Evolutionary conservation across 2,113 vertebrate genomes (phyloP), one percentile per base, ranked within the genome.

Genomic region (Danionella cerebrum): DNA sequence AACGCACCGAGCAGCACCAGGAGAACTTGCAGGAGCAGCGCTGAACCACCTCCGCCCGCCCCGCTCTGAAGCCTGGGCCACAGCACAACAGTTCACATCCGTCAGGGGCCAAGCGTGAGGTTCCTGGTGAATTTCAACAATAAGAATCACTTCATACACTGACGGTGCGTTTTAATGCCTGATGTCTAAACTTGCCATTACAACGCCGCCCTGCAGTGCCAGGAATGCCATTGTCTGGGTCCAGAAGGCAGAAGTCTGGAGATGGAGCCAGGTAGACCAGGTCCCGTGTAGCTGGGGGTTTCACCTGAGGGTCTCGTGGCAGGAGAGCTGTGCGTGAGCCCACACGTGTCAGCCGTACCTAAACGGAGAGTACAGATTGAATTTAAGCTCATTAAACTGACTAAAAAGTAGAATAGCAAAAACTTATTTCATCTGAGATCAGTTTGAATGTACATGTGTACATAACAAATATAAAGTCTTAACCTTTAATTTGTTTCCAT

Each of bases 21-120:
- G 54, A 80, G 45, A 89, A 90, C 75, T 83, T 84, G 83, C 88
- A 89, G 74, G 87, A 86, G 78, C 89, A 89, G 6, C 80, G 69
- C 83, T 91, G 79, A 44, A 82, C 79, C 73, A 86, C 79, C 70
- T 90, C 87, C 0, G 79, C 87, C 36, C 84, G 82, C 6, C 83
- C 82, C 0, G 79, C 86, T 33, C 27, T 79, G 78, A 83, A 91
- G 2, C 85, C 88, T 0, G 87, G 81, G 10, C 87, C 83, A 0
- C 90, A 89, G 70, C 90, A 90, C 68, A 84, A 81, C 69, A 88
- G 80, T 84, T 91, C 87, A 0, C 89, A 90, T 70, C 88, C 85
- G 0, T 84, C 89, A 10, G 70, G 79, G 1, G 84, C 89, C 2
- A 75, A 70, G 1, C 89, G 82, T 6, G 80, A 85, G 0, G 84